Evolutionary conservation across 2,113 vertebrate genomes (phyloP).

Genomic region (Cottus gobio): DNA sequence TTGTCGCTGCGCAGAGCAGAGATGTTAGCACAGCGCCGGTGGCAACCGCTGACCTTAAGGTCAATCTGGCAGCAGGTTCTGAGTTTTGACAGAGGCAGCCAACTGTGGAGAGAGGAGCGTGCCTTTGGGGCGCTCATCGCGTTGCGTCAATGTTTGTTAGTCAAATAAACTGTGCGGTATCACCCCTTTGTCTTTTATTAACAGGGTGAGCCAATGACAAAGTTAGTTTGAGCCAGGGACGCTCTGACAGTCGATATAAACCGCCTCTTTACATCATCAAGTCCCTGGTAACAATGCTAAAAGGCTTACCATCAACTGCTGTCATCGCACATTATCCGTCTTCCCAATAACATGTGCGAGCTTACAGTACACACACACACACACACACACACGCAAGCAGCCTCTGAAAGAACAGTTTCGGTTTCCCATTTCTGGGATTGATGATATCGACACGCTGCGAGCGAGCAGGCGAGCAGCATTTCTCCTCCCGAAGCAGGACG

Average conservation of each 20-base stretch:
- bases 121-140: slow-evolving; percentile 61
- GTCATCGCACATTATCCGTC: slow-evolving; percentile 68
- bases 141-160: slow-evolving; percentile 77
- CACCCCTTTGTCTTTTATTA: slow-evolving; percentile 75
- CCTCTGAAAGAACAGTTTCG: slow-evolving; percentile 6
- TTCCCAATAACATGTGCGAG: slow-evolving; percentile 28
- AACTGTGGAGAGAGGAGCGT: slow-evolving; percentile 73
- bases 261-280: slow-evolving; percentile 67
- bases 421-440: slow-evolving; percentile 45
- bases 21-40: slow-evolving; percentile 60
- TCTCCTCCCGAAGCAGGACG: slow-evolving; percentile 53
- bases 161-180: slow-evolving; percentile 70
- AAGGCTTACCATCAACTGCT: slow-evolving; percentile 70
- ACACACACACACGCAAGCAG: not conserved
- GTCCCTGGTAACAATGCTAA: slow-evolving; percentile 63
- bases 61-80: slow-evolving; percentile 80
- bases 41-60: slow-evolving; percentile 77
- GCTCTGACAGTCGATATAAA: slow-evolving; percentile 64
- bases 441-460: slow-evolving; percentile 58
- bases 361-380: slow-evolving; percentile 7
- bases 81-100: slow-evolving; percentile 80
- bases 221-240: slow-evolving; percentile 52
- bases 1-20: slow-evolving; percentile 55
- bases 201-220: slow-evolving; percentile 73
- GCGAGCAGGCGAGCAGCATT: slow-evolving; percentile 31